Percentiles rank a stretch among this genome's conserved stretches.
phyloP scores from a whole-genome alignment of 2,888 invertebrate genomes.

The Melitaea athalia region DNA sequence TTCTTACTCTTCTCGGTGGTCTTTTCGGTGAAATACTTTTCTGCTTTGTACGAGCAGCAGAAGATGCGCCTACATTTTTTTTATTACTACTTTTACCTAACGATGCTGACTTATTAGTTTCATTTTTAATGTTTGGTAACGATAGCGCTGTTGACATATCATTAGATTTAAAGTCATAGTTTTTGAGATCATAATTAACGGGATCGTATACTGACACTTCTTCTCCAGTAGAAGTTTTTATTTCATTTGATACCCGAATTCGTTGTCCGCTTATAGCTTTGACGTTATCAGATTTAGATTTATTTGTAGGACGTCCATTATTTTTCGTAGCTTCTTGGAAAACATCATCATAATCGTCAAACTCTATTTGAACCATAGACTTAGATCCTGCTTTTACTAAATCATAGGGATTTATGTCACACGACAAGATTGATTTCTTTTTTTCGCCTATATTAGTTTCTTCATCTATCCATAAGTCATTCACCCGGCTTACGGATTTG shows the following conservation, averaged over 20 bases:
- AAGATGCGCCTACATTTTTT: slow-evolving; percentile 58
- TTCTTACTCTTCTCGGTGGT: slow-evolving; percentile 82
- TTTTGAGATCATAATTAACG: slow-evolving; percentile 76
- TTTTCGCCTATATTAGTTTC: slow-evolving; percentile 57
- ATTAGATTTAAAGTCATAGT: slow-evolving; percentile 63
- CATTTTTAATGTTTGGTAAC: slow-evolving; percentile 75
- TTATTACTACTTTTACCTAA: slow-evolving; percentile 66
- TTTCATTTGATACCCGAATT: slow-evolving; percentile 84
- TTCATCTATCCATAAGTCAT: slow-evolving; percentile 76
- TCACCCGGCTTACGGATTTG: slow-evolving; percentile 75
- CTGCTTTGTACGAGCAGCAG: slow-evolving; percentile 67
- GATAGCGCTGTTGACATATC: slow-evolving; percentile 60
- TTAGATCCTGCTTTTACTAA: slow-evolving; percentile 84
- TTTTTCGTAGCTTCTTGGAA: slow-evolving; percentile 68
- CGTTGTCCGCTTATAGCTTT: slow-evolving; percentile 87
- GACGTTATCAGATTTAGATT: slow-evolving; percentile 77
- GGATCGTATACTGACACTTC: slow-evolving; percentile 75
- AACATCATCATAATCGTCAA: slow-evolving; percentile 74
- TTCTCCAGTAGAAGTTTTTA: slow-evolving; percentile 62
- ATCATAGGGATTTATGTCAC: slow-evolving; percentile 92
- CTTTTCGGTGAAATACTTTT: slow-evolving; percentile 83
- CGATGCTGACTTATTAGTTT: slow-evolving; percentile 64
- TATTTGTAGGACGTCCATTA: slow-evolving; percentile 56
- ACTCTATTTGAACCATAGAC: slow-evolving; percentile 76
- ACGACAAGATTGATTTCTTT: slow-evolving; percentile 89